Evolutionary conservation across 2,888 invertebrate species (phyloP).

Genomic region (Ophion slaviceki): DNA sequence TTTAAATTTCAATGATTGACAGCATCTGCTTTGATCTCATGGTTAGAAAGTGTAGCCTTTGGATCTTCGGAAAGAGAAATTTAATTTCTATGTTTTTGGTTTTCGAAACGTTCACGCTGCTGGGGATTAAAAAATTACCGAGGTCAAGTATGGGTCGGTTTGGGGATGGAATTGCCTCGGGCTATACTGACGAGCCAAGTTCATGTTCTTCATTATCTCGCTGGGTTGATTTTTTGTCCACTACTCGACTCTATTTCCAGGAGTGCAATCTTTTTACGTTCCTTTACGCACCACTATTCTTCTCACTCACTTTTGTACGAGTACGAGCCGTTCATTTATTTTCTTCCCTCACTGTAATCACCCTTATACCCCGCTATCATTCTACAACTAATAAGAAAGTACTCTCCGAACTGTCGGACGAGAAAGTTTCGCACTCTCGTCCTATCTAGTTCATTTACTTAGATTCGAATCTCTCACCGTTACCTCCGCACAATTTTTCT

Average conservation of each 20-base stretch:
- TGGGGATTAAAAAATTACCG: background rate
- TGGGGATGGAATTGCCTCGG: background rate
- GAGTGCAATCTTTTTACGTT: slow-evolving; percentile 60
- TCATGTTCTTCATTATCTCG: slow-evolving; percentile 63
- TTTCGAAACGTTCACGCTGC: too few species aligned
- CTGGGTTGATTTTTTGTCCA: slow-evolving; percentile 67
- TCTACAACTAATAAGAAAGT: slow-evolving; percentile 64
- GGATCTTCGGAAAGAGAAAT: background rate
- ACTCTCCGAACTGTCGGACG: slow-evolving; percentile 60
- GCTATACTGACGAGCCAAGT: background rate
- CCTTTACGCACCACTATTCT: slow-evolving; percentile 39
- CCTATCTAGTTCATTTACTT: slow-evolving; percentile 62
- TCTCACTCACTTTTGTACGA: slow-evolving; percentile 30
- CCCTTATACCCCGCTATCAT: slow-evolving; percentile 34
- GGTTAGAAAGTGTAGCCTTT: background rate
- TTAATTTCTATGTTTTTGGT: background rate
- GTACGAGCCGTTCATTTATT: slow-evolving; percentile 51
- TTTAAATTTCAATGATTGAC: background rate
- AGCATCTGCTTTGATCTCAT: background rate
- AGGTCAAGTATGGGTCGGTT: background rate
- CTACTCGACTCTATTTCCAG: slow-evolving; percentile 55
- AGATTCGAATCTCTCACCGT: slow-evolving; percentile 60
- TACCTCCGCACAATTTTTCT: slow-evolving; percentile 34
- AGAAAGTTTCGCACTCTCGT: slow-evolving; percentile 58
- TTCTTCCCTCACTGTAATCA: slow-evolving; percentile 56